phyloP scores from a whole-genome alignment of 92 coral and sea anemone species.

The Hydrozoanthus gracilis region DNA sequence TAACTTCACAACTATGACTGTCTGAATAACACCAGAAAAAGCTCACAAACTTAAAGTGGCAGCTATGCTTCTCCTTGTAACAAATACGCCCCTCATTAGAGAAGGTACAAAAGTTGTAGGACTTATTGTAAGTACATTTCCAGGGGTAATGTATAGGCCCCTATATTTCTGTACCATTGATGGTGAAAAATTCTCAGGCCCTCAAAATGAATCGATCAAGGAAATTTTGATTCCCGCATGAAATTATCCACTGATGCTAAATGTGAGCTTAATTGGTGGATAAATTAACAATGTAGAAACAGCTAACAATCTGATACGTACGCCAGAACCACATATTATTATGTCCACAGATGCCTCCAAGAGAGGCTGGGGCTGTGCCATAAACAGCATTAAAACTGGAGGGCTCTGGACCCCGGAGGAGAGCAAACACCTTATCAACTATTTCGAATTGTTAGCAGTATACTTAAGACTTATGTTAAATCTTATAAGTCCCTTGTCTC shows the following conservation, averaged over 20 bases:
- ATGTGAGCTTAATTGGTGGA: not conserved
- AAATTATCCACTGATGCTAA: not conserved
- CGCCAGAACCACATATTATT: not conserved
- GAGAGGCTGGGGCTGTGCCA: no score
- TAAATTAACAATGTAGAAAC: not conserved
- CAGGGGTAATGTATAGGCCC: not conserved
- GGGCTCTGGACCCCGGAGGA: no score
- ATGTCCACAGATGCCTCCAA: no score
- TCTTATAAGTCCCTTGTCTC: no score
- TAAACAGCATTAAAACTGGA: not conserved
- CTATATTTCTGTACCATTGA: not conserved
- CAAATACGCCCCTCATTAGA: not conserved
- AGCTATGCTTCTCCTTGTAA: not conserved
- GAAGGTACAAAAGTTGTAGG: not conserved
- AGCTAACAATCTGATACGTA: not conserved
- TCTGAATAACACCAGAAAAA: not conserved
- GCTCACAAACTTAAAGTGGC: not conserved
- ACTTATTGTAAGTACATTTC: not conserved
- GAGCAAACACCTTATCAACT: no score
- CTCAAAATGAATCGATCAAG: not conserved
- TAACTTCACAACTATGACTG: not conserved
- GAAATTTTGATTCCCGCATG: not conserved
- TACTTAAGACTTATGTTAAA: no score
- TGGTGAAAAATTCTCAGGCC: not conserved
- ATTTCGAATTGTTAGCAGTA: no score